phyloP scores from a whole-genome alignment of 2,797 vertebrate species.

The Pelodytes ibericus region DNA sequence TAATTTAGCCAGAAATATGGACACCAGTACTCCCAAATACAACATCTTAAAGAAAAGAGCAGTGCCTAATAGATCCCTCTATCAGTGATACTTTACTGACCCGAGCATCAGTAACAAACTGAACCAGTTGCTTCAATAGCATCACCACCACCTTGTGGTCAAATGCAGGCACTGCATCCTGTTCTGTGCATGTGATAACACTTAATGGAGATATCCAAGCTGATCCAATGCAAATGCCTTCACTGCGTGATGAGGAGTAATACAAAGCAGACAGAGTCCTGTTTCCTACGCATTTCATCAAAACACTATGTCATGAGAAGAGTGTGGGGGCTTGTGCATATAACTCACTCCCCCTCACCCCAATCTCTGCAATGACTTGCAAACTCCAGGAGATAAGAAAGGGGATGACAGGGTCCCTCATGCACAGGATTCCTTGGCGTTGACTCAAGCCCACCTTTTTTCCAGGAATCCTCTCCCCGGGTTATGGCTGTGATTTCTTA shows the following conservation, averaged over 20 bases:
- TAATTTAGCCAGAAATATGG: too few species aligned
- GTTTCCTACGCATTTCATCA: conserved; percentile 48
- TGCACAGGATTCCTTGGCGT: conserved; percentile 35
- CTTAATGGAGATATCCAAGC: conserved; percentile 45
- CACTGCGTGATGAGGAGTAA: conserved; percentile 41
- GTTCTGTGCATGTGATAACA: conserved; percentile 29
- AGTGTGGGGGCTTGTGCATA: conserved; percentile 39
- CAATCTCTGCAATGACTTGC: conserved; percentile 44
- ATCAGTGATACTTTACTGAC: too few species aligned
- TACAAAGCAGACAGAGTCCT: conserved; percentile 48
- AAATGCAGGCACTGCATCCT: background rate
- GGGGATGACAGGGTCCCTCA: conserved; percentile 36
- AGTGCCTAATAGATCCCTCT: too few species aligned
- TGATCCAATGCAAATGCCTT: conserved; percentile 48
- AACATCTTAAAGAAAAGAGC: too few species aligned
- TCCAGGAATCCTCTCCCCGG: conserved; percentile 32
- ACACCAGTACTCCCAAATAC: too few species aligned
- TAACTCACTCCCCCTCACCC: conserved; percentile 20
- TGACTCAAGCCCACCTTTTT: conserved; percentile 29
- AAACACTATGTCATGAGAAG: conserved; percentile 45
- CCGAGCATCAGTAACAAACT: too few species aligned
- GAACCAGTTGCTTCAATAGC: background rate
- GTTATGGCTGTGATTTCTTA: conserved; percentile 12
- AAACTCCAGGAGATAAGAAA: conserved; percentile 48
- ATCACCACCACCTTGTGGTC: conserved; percentile 43